A percentile compares a stretch with the other conserved stretches of the same genome.
Conservation (phyloP, 2,797 vertebrate genomes). For the Columba guinea region DNA sequence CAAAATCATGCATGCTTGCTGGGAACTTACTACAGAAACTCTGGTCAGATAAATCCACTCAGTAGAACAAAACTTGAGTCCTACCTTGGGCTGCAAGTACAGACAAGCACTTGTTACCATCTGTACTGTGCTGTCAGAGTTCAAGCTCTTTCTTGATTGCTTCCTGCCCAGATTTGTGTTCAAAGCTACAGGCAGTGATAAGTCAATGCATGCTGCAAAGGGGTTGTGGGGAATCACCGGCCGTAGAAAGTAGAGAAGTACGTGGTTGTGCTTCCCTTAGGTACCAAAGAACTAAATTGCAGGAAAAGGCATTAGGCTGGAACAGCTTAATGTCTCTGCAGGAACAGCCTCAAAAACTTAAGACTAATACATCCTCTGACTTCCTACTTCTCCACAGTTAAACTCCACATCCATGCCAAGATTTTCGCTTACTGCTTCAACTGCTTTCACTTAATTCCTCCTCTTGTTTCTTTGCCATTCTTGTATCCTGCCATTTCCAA, state of each 20-base stretch:
- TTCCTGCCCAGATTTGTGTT: not conserved
- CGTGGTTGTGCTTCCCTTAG: not conserved
- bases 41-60: not conserved
- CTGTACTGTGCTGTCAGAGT: not conserved
- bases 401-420: not conserved
- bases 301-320: not conserved
- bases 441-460: not conserved
- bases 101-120: not conserved
- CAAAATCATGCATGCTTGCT: not conserved
- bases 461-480: not conserved
- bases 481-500: not conserved
- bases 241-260: not conserved
- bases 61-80: not conserved
- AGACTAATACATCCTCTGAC: not conserved
- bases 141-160: not conserved
- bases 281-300: not conserved
- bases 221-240: not conserved
- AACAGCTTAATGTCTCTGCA: not conserved
- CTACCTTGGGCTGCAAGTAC: not conserved
- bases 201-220: fast-evolving
- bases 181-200: not conserved
- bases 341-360: not conserved
- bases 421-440: not conserved
- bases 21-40: not conserved
- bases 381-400: not conserved